Percentiles rank a stretch among this genome's conserved stretches.
Evolutionary conservation across 2,113 vertebrate genomes (phyloP).

Genomic region (Epinephelus fuscoguttatus): DNA sequence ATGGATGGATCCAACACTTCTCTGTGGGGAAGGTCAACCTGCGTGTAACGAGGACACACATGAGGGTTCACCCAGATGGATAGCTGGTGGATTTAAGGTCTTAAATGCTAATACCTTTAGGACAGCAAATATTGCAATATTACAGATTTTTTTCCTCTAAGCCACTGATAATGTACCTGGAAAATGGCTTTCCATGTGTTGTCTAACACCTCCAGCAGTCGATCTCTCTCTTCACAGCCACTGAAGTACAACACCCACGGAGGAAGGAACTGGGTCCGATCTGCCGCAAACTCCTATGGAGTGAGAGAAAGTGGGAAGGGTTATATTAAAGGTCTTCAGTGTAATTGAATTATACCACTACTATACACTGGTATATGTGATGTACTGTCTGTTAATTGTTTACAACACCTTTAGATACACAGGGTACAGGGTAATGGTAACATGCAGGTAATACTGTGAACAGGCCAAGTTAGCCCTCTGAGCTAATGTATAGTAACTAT

Average conservation of each 20-base stretch:
- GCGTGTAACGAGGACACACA: neutral
- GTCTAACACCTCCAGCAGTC: constrained; percentile 87
- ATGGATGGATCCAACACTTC: constrained; percentile 70
- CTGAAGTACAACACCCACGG: constrained; percentile 97
- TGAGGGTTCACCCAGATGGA: neutral
- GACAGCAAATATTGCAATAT: neutral
- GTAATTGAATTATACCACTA: neutral
- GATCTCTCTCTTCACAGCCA: constrained; percentile 90
- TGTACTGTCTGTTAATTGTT: neutral
- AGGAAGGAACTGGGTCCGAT: constrained; percentile 87
- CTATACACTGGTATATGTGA: neutral
- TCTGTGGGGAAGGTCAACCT: constrained; percentile 82
- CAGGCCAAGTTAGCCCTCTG: no score
- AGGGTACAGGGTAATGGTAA: neutral
- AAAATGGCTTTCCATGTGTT: constrained; percentile 88
- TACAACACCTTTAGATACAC: neutral
- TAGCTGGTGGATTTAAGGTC: neutral
- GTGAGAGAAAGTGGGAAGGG: neutral
- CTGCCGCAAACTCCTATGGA: constrained; percentile 91
- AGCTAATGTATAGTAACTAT: no score
- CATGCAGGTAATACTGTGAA: no score
- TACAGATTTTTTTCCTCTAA: neutral
- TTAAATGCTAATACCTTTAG: neutral
- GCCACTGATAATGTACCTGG: constrained; percentile 82
- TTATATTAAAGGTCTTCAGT: neutral